Evolutionary conservation across 1,140 invertebrate species (phyloP).

Genomic region (Parasteatoda tepidariorum): DNA sequence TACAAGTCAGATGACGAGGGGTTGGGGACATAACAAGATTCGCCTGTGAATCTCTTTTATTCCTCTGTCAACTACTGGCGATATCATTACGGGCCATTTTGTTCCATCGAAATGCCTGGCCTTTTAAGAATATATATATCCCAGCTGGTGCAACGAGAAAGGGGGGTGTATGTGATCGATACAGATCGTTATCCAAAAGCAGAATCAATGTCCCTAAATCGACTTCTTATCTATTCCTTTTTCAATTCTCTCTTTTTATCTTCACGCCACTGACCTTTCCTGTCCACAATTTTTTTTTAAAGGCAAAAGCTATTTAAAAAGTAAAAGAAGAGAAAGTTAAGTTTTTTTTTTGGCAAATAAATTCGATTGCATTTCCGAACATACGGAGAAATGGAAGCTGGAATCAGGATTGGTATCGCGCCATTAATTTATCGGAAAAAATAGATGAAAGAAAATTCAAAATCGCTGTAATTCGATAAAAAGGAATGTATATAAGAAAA

Average conservation of each 20-base stretch:
- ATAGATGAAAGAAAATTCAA: no score
- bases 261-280: neutral
- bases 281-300: neutral
- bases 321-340: no score
- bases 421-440: no score
- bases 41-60: constrained; percentile 5
- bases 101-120: constrained; percentile 1
- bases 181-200: neutral
- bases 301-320: neutral
- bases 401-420: no score
- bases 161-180: neutral
- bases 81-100: constrained; percentile 39
- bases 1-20: neutral
- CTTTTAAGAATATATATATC: constrained; percentile 9
- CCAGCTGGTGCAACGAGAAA: constrained; percentile 3
- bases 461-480: no score
- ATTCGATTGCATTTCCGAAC: no score
- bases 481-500: no score
- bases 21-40: constrained; percentile 20
- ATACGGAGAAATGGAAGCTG: no score
- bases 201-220: constrained; percentile 16
- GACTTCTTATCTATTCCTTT: neutral
- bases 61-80: neutral
- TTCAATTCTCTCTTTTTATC: neutral
- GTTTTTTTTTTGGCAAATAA: no score